Evolutionary conservation across 2,888 invertebrate species (phyloP).

Genomic region (Alviniconcha strummeri): DNA sequence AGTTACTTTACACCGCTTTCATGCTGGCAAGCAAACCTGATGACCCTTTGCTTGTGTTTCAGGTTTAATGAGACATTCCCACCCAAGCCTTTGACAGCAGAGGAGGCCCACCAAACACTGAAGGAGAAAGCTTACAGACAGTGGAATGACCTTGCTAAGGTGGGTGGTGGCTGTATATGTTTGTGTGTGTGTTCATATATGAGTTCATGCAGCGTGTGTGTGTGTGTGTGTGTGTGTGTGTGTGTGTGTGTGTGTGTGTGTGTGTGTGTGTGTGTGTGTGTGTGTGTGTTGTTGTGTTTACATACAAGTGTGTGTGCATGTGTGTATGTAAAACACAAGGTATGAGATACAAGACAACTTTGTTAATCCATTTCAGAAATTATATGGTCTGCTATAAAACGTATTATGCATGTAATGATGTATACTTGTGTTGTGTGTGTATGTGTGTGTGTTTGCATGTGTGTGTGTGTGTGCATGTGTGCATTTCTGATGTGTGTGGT

Average conservation of each 20-base stretch:
- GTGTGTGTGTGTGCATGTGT: too few relatives aligned
- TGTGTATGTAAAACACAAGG: not conserved
- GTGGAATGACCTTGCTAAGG: slow-evolving; percentile 68
- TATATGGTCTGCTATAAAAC: too few relatives aligned
- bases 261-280: not conserved
- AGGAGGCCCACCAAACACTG: slow-evolving; percentile 62
- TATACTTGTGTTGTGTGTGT: not conserved
- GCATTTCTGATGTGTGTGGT: too few relatives aligned
- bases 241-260: not conserved
- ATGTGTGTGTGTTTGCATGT: too few relatives aligned
- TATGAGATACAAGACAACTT: too few relatives aligned
- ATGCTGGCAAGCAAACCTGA: too few relatives aligned
- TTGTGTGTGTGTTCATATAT: not conserved
- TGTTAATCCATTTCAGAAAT: too few relatives aligned
- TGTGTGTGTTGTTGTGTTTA: not conserved
- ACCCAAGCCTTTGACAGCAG: slow-evolving; percentile 59
- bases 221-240: not conserved
- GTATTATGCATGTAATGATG: not conserved
- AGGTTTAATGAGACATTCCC: slow-evolving; percentile 66
- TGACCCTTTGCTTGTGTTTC: slow-evolving; percentile 24
- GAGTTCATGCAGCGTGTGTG: too few relatives aligned
- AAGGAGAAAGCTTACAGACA: slow-evolving; percentile 64
- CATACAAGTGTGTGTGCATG: not conserved
- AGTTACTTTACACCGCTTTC: too few relatives aligned
- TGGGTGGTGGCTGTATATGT: slow-evolving; percentile 34